These are phyloP conservation scores for Semibalanus balanoides DNA, from an alignment of 1,140 invertebrate genomes.

Conservation along the genomic window DNA sequence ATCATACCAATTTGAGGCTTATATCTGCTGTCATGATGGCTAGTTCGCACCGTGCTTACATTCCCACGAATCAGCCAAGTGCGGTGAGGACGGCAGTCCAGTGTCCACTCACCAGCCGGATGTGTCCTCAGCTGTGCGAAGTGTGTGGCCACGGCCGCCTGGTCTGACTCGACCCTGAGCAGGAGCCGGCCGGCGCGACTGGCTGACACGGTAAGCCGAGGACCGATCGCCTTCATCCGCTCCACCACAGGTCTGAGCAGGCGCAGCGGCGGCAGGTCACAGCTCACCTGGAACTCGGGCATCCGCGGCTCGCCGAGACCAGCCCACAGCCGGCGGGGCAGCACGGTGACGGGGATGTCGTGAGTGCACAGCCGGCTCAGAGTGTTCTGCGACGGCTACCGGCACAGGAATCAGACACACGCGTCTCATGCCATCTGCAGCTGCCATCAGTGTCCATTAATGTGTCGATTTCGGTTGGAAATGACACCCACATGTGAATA, in stretches of 20 bases:
- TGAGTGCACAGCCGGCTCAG: constrained; percentile 45
- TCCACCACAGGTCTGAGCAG: constrained; percentile 59
- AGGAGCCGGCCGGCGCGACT: constrained; percentile 51
- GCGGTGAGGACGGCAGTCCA: no score
- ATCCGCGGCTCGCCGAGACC: constrained; percentile 57
- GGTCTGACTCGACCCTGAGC: constrained; percentile 55
- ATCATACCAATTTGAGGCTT: no score
- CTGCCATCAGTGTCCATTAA: no score
- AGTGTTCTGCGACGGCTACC: constrained; percentile 30
- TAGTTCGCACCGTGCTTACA: no score
- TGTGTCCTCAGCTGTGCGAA: constrained; percentile 42
- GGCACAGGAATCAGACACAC: no score
- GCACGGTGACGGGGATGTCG: constrained; percentile 64
- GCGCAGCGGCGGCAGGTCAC: constrained; percentile 58
- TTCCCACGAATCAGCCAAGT: no score
- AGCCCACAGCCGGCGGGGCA: constrained; percentile 57
- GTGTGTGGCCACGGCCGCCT: constrained; percentile 57
- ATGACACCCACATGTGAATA: no score
- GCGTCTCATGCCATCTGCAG: no score
- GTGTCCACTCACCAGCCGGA: constrained; percentile 17
- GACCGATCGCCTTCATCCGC: constrained; percentile 57
- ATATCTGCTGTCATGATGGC: no score
- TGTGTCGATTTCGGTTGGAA: no score
- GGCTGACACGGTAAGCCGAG: constrained; percentile 49
- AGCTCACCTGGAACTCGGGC: constrained; percentile 54